Evolutionary conservation across 2,797 vertebrate species (phyloP).

Genomic region (Emydoidea blandingii): DNA sequence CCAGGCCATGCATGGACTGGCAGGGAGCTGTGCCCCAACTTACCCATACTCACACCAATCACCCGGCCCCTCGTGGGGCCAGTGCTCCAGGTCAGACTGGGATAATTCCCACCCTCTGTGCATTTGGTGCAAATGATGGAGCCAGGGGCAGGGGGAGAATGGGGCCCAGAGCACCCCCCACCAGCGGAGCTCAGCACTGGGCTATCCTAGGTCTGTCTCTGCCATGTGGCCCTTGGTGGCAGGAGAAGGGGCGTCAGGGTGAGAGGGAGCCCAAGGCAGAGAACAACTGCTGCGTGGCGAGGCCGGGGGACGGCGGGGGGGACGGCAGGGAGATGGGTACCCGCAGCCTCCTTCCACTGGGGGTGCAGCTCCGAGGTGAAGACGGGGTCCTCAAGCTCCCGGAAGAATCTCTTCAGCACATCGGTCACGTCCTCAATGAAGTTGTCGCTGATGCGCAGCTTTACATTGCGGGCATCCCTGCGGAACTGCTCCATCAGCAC

Average conservation of each 20-base stretch:
- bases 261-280: neutral
- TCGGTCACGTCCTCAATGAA: slow-evolving; percentile 98
- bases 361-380: slow-evolving; percentile 92
- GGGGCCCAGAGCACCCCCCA: neutral
- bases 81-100: neutral
- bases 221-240: neutral
- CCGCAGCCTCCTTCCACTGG: slow-evolving; percentile 93
- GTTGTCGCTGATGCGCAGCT: slow-evolving; percentile 94
- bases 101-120: no score
- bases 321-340: slow-evolving; percentile 68
- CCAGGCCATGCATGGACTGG: rapidly evolving
- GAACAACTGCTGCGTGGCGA: neutral
- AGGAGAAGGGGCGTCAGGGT: neutral
- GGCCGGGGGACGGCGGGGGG: no score
- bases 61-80: neutral
- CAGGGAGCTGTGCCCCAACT: neutral
- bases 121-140: neutral
- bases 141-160: neutral
- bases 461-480: slow-evolving; percentile 93
- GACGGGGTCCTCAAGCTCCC: slow-evolving; percentile 93
- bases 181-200: neutral
- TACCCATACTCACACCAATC: neutral
- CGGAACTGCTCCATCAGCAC: slow-evolving; percentile 96
- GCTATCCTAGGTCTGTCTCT: neutral
- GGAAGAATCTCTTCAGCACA: slow-evolving; percentile 96